Evolutionary conservation across 2,888 invertebrate genomes (phyloP).

Genomic region (Dolomedes plantarius): DNA sequence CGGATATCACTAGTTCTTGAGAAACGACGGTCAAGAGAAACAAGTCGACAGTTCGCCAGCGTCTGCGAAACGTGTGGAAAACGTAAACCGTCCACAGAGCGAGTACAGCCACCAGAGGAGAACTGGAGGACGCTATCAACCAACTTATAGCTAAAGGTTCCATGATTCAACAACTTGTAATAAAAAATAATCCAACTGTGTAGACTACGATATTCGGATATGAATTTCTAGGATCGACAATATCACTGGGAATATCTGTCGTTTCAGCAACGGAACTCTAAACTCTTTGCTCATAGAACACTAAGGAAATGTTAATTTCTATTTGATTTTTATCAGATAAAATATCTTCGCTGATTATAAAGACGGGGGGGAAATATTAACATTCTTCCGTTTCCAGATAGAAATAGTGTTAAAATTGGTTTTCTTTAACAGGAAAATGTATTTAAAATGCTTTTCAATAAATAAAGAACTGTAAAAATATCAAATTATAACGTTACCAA

Average conservation of each 20-base stretch:
- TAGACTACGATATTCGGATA: background rate
- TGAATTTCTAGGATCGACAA: background rate
- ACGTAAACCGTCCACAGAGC: constrained; percentile 77
- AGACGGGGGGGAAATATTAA: background rate
- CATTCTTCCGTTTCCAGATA: background rate
- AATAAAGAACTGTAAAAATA: background rate
- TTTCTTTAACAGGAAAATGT: background rate
- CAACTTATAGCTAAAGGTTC: constrained; percentile 74
- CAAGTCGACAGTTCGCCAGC: constrained; percentile 80
- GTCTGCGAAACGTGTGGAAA: constrained; percentile 79
- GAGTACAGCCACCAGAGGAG: constrained; percentile 79
- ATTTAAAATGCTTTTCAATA: background rate
- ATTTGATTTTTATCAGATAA: background rate
- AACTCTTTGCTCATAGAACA: too few relatives aligned
- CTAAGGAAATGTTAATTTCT: background rate
- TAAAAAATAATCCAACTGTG: background rate
- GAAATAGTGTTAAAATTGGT: too few relatives aligned
- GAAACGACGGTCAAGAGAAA: constrained; percentile 78
- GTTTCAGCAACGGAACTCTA: too few relatives aligned
- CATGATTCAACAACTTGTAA: constrained; percentile 35
- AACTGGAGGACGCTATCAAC: constrained; percentile 77
- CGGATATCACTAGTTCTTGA: constrained; percentile 74
- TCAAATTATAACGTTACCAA: background rate
- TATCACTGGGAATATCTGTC: too few relatives aligned
- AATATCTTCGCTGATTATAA: background rate